Base-by-base conservation (phyloP, 2,113 vertebrate species). In the Hipposideros armiger region DNA sequence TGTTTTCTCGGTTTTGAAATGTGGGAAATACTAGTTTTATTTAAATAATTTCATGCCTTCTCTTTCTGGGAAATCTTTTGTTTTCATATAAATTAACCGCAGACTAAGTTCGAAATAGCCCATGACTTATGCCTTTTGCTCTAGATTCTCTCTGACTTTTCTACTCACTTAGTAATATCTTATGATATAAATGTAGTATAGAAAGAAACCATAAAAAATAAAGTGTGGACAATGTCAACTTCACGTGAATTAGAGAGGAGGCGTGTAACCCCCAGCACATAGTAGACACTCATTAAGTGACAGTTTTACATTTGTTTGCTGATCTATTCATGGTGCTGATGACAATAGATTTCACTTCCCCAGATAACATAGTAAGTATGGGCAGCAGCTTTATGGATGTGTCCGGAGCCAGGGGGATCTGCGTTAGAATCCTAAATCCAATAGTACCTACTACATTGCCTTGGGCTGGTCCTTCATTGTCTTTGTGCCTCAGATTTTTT, bases 361-460 rank as follows among this genome's bases (percentile, higher is more conserved):
- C 30, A 0, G 1, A 7, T 26, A 2, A 9, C 10, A 4, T 10
- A 5, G 26, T 0, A 7, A 45, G 13, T 8, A 2, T n/a, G 28
- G n/a, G 8, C 20, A n/a, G 50, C 5, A 6, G 6, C 36, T 16
- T 85, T 70, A 42, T 17, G 28, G 30, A 22, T 28, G 0, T 8
- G 16, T 5, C n/a, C 72, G 58, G 2, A 11, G 62, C 7, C 3
- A 16, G 20, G 50, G 0, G 0, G 26, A 17, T 24, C n/a, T 19
- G 3, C 19, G 32, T 4, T 10, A 28, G 28, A 54, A 17, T 1
- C 9, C 30, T 2, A 17, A 42, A 4, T 11, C 66, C 5, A 20
- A 0, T 0, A 0, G 42, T 9, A 16, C 11, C 8, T 0, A 0
- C 11, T 11, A 2, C 42, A 16, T n/a, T n/a, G 7, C 11, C 54